Base-by-base conservation (phyloP, 2,113 vertebrate species). In the Orycteropus afer region DNA sequence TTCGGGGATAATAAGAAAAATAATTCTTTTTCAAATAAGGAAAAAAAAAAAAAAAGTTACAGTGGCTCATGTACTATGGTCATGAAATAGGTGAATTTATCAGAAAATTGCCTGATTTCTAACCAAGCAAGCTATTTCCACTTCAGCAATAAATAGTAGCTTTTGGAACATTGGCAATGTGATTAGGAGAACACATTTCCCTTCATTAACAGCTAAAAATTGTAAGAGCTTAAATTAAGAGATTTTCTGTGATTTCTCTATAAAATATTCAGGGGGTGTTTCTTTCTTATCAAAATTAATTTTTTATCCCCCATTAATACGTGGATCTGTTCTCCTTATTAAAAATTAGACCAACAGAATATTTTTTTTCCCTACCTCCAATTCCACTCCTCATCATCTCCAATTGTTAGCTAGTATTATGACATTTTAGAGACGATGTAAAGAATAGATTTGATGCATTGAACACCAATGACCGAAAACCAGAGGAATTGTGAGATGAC, bases 71-170 rank as follows among this genome's bases (percentile, higher is more conserved):
- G 9, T 34, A 74, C 20, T 9, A 13, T 17, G 59, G 40, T 22
- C 61, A 74, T 9, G 53, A 81, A 69, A 59, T 34, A 65, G 61
- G 51, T 61, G 9, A 40, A 67, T 27, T 80, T 67, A 89, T 25
- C 67, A 51, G 59, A 81, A 96, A 89, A 80, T 32, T 53, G 65
- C 49, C 59, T 47, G 42, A 61, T 37, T 94, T 94, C 88, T 87
- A 71, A 94, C 25, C 17, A 47, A 92, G 89, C 73, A 88, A 78
- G 42, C 22, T 53, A 40, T 47, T 61, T 73, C 90, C 55, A 17
- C 59, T 53, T 42, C 40, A 84, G 78, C 22, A n/a, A 40, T 55
- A 95, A 92, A 80, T 79, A 67, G n/a, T 14, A 96, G 23, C 27
- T 90, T 67, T 74, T 89, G 12, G 77, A 89, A 90, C 37, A 63